Percentiles rank a stretch among this genome's conserved stretches.
These are phyloP conservation scores for Hydrozoanthus gracilis DNA, from an alignment of 92 coral and sea anemone genomes.

Conservation along the genomic window DNA sequence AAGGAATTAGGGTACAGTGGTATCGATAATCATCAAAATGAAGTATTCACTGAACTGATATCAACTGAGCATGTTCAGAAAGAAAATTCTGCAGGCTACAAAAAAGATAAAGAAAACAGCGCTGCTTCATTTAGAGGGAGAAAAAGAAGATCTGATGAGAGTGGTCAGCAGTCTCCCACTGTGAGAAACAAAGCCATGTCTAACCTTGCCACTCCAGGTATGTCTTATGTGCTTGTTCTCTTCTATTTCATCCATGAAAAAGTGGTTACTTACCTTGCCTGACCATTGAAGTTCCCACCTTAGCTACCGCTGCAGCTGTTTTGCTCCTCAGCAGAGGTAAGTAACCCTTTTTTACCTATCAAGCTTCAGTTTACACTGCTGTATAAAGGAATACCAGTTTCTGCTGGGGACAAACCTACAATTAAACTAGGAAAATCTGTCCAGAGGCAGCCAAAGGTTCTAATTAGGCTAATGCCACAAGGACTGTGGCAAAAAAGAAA, in stretches of 20 bases:
- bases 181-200: not conserved
- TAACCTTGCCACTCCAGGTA: not conserved
- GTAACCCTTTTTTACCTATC: too few species aligned
- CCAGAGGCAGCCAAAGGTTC: too few species aligned
- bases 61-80: not conserved
- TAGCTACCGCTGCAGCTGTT: too few species aligned
- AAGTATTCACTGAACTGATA: constrained; percentile 30
- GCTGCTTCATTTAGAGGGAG: constrained; percentile 5
- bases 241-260: too few species aligned
- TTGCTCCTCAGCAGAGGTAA: too few species aligned
- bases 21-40: not conserved
- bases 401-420: too few species aligned
- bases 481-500: too few species aligned
- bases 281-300: too few species aligned
- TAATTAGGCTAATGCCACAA: too few species aligned
- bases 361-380: too few species aligned
- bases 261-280: not conserved
- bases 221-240: not conserved
- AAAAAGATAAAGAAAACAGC: constrained; percentile 43
- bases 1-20: constrained; percentile 2
- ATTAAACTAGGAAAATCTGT: too few species aligned
- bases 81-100: not conserved
- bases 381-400: too few species aligned
- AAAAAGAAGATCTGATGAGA: constrained; percentile 30
- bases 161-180: not conserved